These are phyloP conservation scores for Anguilla megastoma DNA, from an alignment of 2,797 vertebrate genomes.

Conservation along the genomic window DNA sequence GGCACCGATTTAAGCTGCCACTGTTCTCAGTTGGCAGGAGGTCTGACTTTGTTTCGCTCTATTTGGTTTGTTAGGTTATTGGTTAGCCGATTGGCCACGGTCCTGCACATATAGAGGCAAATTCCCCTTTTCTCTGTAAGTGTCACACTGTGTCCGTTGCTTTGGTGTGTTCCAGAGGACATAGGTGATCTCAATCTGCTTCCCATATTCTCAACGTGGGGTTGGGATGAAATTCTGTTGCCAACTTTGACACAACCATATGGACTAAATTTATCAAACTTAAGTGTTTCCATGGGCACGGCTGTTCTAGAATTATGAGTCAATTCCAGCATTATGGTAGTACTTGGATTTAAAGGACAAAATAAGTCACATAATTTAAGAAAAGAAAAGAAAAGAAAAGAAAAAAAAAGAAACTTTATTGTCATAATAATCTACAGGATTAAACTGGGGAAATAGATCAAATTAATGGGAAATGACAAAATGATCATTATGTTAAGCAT, in stretches of 20 bases:
- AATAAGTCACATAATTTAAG: too few relatives aligned
- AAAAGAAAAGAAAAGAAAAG: too few relatives aligned
- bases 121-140: too few relatives aligned
- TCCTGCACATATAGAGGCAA: not conserved
- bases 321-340: too few relatives aligned
- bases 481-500: too few relatives aligned
- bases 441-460: too few relatives aligned
- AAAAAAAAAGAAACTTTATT: too few relatives aligned
- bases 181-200: too few relatives aligned
- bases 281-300: not conserved
- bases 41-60: not conserved
- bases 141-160: not conserved
- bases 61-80: not conserved
- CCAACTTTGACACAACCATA: not conserved
- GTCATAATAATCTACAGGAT: too few relatives aligned
- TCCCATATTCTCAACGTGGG: not conserved
- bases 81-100: not conserved
- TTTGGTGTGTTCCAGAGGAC: not conserved
- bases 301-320: too few relatives aligned
- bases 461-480: too few relatives aligned
- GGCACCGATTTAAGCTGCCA: not conserved
- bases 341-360: too few relatives aligned
- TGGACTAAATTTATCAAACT: not conserved
- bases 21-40: not conserved
- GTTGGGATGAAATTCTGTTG: not conserved